Conservation (phyloP, 1,140 invertebrate genomes). For the Steinernema khuongi region DNA sequence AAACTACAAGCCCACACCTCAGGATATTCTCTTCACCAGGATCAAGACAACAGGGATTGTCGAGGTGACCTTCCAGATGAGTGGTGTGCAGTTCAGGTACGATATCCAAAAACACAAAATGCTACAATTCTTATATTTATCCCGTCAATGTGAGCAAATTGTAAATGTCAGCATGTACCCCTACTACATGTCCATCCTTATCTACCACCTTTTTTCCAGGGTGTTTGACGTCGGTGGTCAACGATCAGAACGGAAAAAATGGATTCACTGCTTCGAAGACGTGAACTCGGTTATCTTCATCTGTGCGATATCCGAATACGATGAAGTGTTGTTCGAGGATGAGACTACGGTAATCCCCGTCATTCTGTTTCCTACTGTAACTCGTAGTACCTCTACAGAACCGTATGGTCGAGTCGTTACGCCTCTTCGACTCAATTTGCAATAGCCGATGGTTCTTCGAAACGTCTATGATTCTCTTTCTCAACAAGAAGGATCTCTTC, state of each 20-base stretch:
- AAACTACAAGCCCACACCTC: conserved; percentile 89
- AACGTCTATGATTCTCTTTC: conserved; percentile 61
- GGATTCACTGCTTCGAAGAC: conserved; percentile 63
- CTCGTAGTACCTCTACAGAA: conserved; percentile 57
- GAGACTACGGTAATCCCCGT: conserved; percentile 51
- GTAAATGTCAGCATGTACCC: conserved; percentile 4
- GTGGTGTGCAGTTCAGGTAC: conserved; percentile 56
- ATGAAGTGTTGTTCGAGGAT: conserved; percentile 58
- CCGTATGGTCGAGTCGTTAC: conserved; percentile 61
- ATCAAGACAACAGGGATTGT: conserved; percentile 90
- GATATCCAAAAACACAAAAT: background rate
- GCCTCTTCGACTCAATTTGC: conserved; percentile 61
- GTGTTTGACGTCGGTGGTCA: conserved; percentile 64
- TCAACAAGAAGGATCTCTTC: conserved; percentile 63
- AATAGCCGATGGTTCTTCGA: conserved; percentile 62
- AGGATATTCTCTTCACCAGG: conserved; percentile 92
- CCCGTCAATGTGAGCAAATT: background rate
- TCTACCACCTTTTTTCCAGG: conserved; percentile 28
- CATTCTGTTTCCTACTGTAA: conserved; percentile 23
- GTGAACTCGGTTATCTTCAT: conserved; percentile 62
- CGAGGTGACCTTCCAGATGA: conserved; percentile 77
- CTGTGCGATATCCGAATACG: conserved; percentile 56
- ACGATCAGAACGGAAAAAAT: conserved; percentile 62
- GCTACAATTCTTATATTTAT: conserved; percentile 18
- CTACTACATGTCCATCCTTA: background rate